Conservation (phyloP, 2,113 vertebrate species). For the Sorex araneus region DNA sequence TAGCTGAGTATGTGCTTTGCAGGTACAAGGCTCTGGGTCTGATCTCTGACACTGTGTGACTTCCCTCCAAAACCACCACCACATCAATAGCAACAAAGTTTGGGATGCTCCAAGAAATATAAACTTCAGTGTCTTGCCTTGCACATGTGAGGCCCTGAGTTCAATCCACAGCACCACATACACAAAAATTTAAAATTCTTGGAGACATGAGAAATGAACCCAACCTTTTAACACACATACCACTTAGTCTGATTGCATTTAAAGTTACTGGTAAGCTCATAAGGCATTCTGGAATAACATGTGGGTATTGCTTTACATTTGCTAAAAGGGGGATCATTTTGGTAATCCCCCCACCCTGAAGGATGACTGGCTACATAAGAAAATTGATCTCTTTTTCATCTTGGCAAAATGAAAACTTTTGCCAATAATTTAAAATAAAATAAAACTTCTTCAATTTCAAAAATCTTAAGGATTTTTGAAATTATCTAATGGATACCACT, state of each 20-base stretch:
- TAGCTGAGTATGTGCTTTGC: no score
- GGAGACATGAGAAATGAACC: slow-evolving; percentile 22
- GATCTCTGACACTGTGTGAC: no score
- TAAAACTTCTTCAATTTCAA: slow-evolving; percentile 37
- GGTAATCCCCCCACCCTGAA: background rate
- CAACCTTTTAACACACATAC: background rate
- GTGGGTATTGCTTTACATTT: slow-evolving; percentile 9
- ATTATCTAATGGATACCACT: no score
- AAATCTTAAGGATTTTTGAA: slow-evolving; percentile 56
- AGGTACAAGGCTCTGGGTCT: no score
- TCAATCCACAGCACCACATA: no score
- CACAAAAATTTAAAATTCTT: background rate
- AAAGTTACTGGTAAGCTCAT: background rate
- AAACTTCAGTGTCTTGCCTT: no score
- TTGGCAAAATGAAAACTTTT: background rate
- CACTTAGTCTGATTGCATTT: background rate
- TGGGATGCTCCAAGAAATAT: no score
- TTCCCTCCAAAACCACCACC: no score
- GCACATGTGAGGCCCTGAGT: no score
- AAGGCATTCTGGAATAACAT: background rate
- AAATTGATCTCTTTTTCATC: slow-evolving; percentile 4
- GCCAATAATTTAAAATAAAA: slow-evolving; percentile 53
- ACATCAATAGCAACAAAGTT: no score
- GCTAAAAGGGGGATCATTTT: background rate
- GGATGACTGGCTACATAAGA: slow-evolving; percentile 6